A percentile compares a stretch with the other conserved stretches of the same genome.
Conservation (phyloP, 2,113 vertebrate genomes). For the Heterocephalus glaber region DNA sequence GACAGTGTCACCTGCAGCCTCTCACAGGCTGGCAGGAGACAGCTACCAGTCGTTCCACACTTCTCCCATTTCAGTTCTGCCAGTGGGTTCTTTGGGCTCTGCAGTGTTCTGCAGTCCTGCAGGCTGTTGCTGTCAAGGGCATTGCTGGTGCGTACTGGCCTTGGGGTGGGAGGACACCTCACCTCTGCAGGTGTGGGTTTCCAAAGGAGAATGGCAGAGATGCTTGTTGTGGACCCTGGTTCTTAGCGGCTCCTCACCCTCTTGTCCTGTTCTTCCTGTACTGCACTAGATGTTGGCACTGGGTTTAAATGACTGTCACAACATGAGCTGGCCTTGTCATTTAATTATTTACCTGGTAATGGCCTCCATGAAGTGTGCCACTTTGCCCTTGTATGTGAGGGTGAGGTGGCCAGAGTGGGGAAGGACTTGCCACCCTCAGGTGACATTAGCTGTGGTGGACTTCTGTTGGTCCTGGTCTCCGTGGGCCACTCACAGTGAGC, state of each 20-base stretch:
- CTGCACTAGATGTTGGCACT: accelerated
- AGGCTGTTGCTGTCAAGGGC: accelerated
- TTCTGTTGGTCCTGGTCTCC: background rate
- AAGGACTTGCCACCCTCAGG: accelerated
- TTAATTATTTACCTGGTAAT: accelerated
- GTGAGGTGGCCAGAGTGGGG: background rate
- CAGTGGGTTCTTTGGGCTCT: background rate
- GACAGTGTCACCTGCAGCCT: background rate
- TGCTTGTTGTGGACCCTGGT: accelerated
- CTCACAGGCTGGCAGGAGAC: too few species aligned
- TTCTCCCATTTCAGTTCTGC: background rate
- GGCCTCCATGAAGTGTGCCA: accelerated
- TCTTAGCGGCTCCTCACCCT: accelerated
- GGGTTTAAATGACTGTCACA: accelerated
- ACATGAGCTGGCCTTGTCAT: accelerated
- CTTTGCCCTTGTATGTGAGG: background rate
- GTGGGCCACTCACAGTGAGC: background rate
- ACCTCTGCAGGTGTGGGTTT: accelerated
- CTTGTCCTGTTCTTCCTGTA: accelerated
- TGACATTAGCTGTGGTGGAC: background rate
- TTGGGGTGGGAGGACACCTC: accelerated
- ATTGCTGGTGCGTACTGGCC: accelerated
- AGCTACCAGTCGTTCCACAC: background rate
- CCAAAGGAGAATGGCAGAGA: background rate
- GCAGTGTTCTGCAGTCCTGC: accelerated